These are phyloP conservation scores for Lasioglossum morio DNA, from an alignment of 2,888 invertebrate species.

Conservation along the genomic window DNA sequence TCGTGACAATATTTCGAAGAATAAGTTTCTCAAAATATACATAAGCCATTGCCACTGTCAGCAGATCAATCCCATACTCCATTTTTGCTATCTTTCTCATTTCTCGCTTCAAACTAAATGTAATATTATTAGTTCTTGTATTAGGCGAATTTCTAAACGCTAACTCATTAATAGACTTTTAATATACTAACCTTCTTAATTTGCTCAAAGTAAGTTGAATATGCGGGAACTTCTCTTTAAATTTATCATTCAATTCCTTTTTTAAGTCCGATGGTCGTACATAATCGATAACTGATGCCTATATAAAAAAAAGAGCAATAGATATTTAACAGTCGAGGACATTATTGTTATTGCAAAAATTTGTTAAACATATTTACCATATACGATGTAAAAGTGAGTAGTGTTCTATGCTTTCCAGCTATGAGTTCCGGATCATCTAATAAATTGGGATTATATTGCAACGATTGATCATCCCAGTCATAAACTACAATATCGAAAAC, in stretches of 20 bases:
- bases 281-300: slow-evolving; percentile 98
- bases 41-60: slow-evolving; percentile 98
- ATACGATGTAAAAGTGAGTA: slow-evolving; percentile 94
- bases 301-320: slow-evolving; percentile 54
- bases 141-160: neutral
- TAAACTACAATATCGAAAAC: slow-evolving; percentile 71
- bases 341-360: neutral
- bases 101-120: slow-evolving; percentile 94
- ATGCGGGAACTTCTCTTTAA: slow-evolving; percentile 96
- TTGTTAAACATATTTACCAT: slow-evolving; percentile 85
- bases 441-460: slow-evolving; percentile 94
- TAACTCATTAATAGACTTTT: slow-evolving; percentile 3
- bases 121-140: slow-evolving; percentile 17
- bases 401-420: slow-evolving; percentile 94
- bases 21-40: slow-evolving; percentile 99
- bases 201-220: slow-evolving; percentile 98
- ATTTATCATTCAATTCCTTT: slow-evolving; percentile 98
- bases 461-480: slow-evolving; percentile 82
- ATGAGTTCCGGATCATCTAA: slow-evolving; percentile 97
- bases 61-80: slow-evolving; percentile 93
- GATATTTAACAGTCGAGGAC: neutral
- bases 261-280: slow-evolving; percentile 98
- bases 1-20: slow-evolving; percentile 95
- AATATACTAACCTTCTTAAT: slow-evolving; percentile 91
- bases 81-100: slow-evolving; percentile 96